Base-by-base conservation (phyloP, 2,113 vertebrate genomes). In the Esox niger region DNA sequence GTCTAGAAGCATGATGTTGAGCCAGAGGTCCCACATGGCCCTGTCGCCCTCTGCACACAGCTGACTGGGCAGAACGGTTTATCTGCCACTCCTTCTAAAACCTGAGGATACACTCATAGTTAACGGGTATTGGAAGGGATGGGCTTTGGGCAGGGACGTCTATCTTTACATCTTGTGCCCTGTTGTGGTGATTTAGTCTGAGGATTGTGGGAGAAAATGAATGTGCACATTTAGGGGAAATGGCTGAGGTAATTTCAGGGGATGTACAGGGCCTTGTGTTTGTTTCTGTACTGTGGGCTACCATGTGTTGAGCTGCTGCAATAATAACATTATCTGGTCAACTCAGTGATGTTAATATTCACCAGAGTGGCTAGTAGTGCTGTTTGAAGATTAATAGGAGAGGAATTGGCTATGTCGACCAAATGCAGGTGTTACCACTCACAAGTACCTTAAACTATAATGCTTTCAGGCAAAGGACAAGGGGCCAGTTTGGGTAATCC, bases 401-500 rank as follows among this genome's bases (percentile, higher is more conserved):
- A 2, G 59, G 23, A 17, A 69, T 61, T 31, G 64, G 62, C 8
- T 62, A 23, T 66, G 20, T 8, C 73, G 74, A 69, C 76, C 82
- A 79, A 73, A 74, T 0, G 26, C 7, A 64, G 78, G 81, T 6
- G 52, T 71, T 38, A 26, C 2, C 25, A 30, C 27, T 64, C 33
- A 21, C 13, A 31, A 64, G n/a, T 20, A 61, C 58, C 75, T 43
- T n/a, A n/a, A n/a, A n/a, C n/a, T n/a, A n/a, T n/a, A 43, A 61
- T 80, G 49, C 64, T 15, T 27, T 62, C 30, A 55, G 38, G 1
- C 15, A 17, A 43, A 43, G 38, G 35, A 31, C 1, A 4, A 29
- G 71, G 69, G 72, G 70, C 67, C 77, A 75, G 55, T 79, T 66
- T 70, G n/a, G 38, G 38, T 43, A 15, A 43, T 15, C 38, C 38